A percentile compares a stretch with the other conserved stretches of the same genome.
These are phyloP conservation scores for Eristalis tenax DNA, from an alignment of 2,888 invertebrate species.

Conservation along the genomic window DNA sequence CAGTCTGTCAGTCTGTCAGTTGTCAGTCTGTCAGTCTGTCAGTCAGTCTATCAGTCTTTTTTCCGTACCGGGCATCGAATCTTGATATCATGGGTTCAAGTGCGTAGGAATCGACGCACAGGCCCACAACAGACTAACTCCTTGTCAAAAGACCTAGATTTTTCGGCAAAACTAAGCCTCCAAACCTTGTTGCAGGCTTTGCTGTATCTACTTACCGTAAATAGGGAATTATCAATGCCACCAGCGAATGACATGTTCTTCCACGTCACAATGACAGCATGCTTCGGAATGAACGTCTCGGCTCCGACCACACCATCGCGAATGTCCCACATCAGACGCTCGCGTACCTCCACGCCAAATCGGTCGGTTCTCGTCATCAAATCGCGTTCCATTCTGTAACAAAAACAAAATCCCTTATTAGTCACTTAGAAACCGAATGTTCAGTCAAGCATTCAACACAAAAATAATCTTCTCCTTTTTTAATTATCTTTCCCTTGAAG, in stretches of 20 bases:
- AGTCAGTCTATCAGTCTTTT: too few relatives aligned
- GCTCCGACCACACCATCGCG: conserved; percentile 95
- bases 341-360: conserved; percentile 92
- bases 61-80: too few relatives aligned
- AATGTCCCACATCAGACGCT: conserved; percentile 93
- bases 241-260: conserved; percentile 97
- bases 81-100: too few relatives aligned
- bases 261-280: conserved; percentile 96
- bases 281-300: conserved; percentile 94
- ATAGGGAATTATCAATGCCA: conserved; percentile 90
- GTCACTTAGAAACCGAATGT: background rate
- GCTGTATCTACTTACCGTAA: conserved; percentile 82
- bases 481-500: background rate
- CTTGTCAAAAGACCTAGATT: too few relatives aligned
- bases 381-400: conserved; percentile 85
- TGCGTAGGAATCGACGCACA: too few relatives aligned
- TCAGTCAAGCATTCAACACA: conserved; percentile 3
- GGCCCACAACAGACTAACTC: too few relatives aligned
- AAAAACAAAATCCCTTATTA: conserved; percentile 4
- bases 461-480: background rate
- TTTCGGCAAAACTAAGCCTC: background rate
- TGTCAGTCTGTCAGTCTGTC: too few relatives aligned
- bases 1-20: too few relatives aligned
- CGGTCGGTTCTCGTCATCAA: conserved; percentile 88
- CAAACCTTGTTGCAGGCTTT: background rate